Base-by-base conservation (phyloP, 2,797 vertebrate genomes). In the Premnoplex brunnescens region DNA sequence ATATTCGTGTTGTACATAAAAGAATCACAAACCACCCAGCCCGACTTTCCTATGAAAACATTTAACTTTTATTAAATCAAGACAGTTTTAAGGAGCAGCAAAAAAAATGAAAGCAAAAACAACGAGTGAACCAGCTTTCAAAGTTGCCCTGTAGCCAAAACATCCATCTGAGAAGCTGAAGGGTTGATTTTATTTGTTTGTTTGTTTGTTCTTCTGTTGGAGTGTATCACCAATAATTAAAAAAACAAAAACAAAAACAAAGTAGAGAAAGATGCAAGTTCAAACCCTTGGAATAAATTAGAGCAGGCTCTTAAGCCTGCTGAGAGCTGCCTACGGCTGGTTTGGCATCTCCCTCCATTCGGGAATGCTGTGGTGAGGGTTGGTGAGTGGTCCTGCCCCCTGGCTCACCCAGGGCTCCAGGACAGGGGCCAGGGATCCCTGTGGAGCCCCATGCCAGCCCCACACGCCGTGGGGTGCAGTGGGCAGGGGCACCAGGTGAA, bases 41-140 rank as follows among this genome's bases (percentile, higher is more conserved):
- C 94, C 85, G 93, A 87, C 96, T 95, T 91, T 91, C 95, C 86
- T 95, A 67, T 23, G 94, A 92, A 95, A 97, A 95, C 93, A 86
- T 94, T 95, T 95, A 96, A 97, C 88, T 95, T 96, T 92, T 95
- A 95, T 96, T 96, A 95, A 94, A 95, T 93, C 92, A 87, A 97
- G 94, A 89, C 93, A 91, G 93, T 93, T 97, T 94, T 91, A 95
- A 95, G 81, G 63, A 95, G 84, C 63, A 82, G 51, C 1, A 11
- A 51, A 85, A 87, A 92, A 74, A 68, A 76, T 8, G 62, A 96
- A 91, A 90, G 76, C 22, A 94, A 84, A 90, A 66, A 7, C 89
- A 81, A 64, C 68, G 80, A 88, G 76, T 24, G 83, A 89, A 87
- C 56, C 80, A 87, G 74, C 74, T 87, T 95, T 95, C 92, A 85